Evolutionary conservation across 2,888 invertebrate genomes (phyloP), one percentile per base, ranked within the genome.

Genomic region (Piscicola geometra): DNA sequence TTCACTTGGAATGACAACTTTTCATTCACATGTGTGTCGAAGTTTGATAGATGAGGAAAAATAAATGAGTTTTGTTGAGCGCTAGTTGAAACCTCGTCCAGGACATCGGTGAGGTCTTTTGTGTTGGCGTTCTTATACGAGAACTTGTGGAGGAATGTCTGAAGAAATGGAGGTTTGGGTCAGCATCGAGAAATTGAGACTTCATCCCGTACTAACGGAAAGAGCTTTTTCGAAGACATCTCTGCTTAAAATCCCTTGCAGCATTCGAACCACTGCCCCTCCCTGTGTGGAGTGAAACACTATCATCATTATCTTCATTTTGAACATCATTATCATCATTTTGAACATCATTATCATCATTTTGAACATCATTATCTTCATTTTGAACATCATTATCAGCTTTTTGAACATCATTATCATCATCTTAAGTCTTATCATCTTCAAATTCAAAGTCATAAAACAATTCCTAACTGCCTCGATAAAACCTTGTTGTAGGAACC

Each of bases 241-340:
- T 18, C 25, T 15, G 1, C 69, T 64, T 1, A 78, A 52, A 3
- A 77, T 70, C 21, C 52, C 76, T n/a, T 67, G 60, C 2, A 78
- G 25, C 76, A 78, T 76, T n/a, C 78, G 66, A 30, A 78, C 21
- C 12, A 78, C 32, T 1, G 77, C 72, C 21, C 75, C 77, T 30
- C 78, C 78, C 77, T 78, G 69, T 30, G 12, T 15, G 9, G 50
- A n/a, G n/a, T n/a, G 50, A 21, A 47, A 47, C 50, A 47, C 21
- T 47, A 21, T 47, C 50, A 47, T 47, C n/a, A n/a, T n/a, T n/a
- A n/a, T n/a, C n/a, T n/a, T n/a, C n/a, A n/a, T n/a, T n/a, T n/a
- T n/a, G n/a, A n/a, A n/a, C n/a, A n/a, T n/a, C n/a, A n/a, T n/a
- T n/a, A n/a, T n/a, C n/a, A n/a, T n/a, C n/a, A n/a, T n/a, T n/a